Evolutionary conservation across 2,113 vertebrate species (phyloP).

Genomic region (Tachysurus vachellii): DNA sequence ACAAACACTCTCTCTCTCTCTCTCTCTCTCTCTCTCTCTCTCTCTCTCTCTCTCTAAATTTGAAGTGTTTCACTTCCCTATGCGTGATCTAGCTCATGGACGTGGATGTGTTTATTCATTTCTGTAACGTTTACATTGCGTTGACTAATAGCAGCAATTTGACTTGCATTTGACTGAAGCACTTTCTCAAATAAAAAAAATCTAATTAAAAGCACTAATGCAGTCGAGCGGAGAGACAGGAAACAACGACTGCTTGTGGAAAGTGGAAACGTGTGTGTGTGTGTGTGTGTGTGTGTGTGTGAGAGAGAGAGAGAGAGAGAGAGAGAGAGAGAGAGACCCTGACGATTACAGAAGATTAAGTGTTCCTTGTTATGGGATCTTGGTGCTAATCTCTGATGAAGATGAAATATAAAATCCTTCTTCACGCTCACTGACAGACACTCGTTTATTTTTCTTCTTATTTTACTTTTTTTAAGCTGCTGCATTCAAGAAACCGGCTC

Average conservation of each 20-base stretch:
- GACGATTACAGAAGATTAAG: constrained; percentile 15
- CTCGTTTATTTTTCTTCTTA: neutral
- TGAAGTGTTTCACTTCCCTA: too few species aligned
- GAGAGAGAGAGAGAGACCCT: neutral
- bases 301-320: neutral
- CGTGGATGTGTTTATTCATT: neutral
- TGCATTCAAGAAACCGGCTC: neutral
- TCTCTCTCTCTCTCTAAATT: too few species aligned
- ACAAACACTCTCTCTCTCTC: too few species aligned
- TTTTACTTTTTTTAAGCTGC: neutral
- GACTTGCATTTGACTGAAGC: neutral
- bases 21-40: too few species aligned
- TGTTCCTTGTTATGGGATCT: constrained; percentile 14
- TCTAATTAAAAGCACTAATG: neutral
- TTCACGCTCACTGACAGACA: neutral
- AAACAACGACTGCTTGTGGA: neutral
- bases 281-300: neutral
- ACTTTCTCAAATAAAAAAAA: neutral
- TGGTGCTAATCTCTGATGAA: constrained; percentile 18
- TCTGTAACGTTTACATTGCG: constrained; percentile 4
- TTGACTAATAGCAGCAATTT: constrained; percentile 5
- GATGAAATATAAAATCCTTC: constrained; percentile 15
- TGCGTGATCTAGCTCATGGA: neutral
- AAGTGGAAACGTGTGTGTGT: neutral
- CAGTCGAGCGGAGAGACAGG: neutral